Base-by-base conservation (phyloP, 1,140 invertebrate genomes). In the Frieseomelitta varia region DNA sequence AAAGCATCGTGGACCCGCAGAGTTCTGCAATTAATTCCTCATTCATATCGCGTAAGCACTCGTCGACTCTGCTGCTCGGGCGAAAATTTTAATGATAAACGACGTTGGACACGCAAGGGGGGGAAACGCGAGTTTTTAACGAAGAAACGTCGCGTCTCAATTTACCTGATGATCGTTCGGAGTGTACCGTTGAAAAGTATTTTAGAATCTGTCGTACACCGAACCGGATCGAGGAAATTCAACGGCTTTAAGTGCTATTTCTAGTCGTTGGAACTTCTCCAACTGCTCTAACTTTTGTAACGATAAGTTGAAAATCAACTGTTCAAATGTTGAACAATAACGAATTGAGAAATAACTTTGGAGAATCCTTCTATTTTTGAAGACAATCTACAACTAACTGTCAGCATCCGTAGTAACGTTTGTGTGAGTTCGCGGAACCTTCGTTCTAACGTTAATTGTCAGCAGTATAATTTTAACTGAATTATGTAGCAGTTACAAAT, bases 1-100 rank as follows among this genome's bases (percentile, higher is more conserved):
- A 34, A 67, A 67, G 27, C 61, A 27, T 15, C 4, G 21, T 21
- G 21, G 2, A 53, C 34, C 15, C 12, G 8, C 24, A 47, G 17
- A 71, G 55, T 30, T 72, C 68, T 27, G 30, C 55, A 58, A 58
- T 80, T 80, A 80, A 72, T 58, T 73, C 34, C 27, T 47, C 53
- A 11, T 30, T 73, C 39, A 19, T 27, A 71, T 71, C 27, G 15
- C 68, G 78, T 24, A 53, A 68, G 51, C 47, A 21, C 2, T 51
- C 47, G 4, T 2, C 12, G n/a, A 1, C 14, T 21, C 19, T 15
- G 12, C 10, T 12, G n/a, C 39, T 53, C 27, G n/a, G 21, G 1
- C 21, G 27, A 53, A n/a, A 78, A 78, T 68, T 78, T 67, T 53
- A 67, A 78, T 12, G 63, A 78, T 30, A n/a, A 78, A 78, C n/a